phyloP scores from a whole-genome alignment of 1,140 invertebrate genomes.

The Belonocnema kinseyi region DNA sequence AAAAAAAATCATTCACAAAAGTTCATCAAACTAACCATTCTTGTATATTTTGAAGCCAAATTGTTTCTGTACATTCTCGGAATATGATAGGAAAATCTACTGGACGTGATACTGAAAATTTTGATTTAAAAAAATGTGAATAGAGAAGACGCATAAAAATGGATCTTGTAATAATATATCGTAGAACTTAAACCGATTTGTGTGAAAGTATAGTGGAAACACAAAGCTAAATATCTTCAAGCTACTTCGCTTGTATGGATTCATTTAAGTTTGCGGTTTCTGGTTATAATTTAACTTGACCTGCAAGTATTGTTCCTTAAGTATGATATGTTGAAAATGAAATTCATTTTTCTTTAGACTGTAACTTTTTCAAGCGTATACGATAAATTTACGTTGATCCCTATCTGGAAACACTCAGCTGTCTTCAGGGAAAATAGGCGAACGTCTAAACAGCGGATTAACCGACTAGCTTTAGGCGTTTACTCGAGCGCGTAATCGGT shows the following conservation, averaged over 20 bases:
- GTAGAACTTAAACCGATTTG: too few relatives aligned
- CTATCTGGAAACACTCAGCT: conserved; percentile 28
- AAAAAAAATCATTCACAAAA: too few relatives aligned
- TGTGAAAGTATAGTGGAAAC: not conserved
- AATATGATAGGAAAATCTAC: too few relatives aligned
- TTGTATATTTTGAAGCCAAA: too few relatives aligned
- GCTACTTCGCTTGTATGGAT: not conserved
- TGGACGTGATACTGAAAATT: too few relatives aligned
- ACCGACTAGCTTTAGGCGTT: conserved; percentile 30
- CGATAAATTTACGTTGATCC: conserved; percentile 30
- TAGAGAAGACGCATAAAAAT: too few relatives aligned
- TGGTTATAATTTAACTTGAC: conserved; percentile 21
- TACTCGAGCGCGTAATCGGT: conserved; percentile 31
- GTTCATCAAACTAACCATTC: too few relatives aligned
- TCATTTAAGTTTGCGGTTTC: conserved; percentile 21
- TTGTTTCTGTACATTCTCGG: too few relatives aligned
- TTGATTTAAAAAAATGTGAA: too few relatives aligned
- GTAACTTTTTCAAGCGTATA: not conserved
- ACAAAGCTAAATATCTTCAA: not conserved
- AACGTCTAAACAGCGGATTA: conserved; percentile 31
- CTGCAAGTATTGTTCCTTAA: conserved; percentile 13
- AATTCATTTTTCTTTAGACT: conserved; percentile 13
- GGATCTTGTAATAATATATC: too few relatives aligned
- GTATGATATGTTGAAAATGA: conserved; percentile 21
- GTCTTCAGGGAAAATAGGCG: conserved; percentile 26